Evolutionary conservation across 2,113 vertebrate genomes (phyloP).

Genomic region (cattle (Bos taurus)): ARS-UCD2.0 NC_037353.1:13587501-13588000

Average conservation of each 20-base stretch:
- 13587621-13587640: neutral
- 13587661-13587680: neutral
- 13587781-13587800: neutral
- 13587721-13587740: accelerated
- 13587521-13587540: neutral
- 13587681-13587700: neutral
- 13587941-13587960: neutral
- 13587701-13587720: accelerated
- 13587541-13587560: neutral
- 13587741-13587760: neutral
- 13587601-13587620: neutral
- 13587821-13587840: neutral
- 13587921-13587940: neutral
- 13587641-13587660: neutral
- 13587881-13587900: neutral
- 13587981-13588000: neutral
- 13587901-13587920: neutral
- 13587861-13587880: neutral
- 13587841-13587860: neutral
- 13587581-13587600: neutral
- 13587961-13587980: neutral
- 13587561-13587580: neutral
- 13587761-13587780: neutral
- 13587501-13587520: neutral
- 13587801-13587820: accelerated